phyloP scores from a whole-genome alignment of 2,113 vertebrate genomes.

The Uropsilus gracilis region DNA sequence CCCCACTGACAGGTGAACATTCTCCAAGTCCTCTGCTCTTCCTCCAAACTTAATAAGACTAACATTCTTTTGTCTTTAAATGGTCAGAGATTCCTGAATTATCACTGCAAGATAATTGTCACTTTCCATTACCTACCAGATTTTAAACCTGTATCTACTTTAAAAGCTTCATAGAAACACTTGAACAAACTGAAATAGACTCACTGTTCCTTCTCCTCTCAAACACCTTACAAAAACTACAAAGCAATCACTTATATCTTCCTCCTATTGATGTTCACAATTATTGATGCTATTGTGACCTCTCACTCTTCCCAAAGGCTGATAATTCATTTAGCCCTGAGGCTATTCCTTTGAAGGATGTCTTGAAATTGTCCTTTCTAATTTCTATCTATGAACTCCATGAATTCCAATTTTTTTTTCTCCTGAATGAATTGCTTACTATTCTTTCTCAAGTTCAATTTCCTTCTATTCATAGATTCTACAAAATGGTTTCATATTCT shows the following conservation, averaged over 20 bases:
- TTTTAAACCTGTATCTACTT: not conserved
- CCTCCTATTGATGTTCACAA: not conserved
- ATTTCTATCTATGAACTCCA: not conserved
- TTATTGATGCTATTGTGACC: not conserved
- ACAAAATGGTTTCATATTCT: not conserved
- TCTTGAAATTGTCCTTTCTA: not conserved
- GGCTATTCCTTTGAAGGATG: not conserved
- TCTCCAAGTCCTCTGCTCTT: not conserved
- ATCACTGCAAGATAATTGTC: not conserved
- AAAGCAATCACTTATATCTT: not conserved
- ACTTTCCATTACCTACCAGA: not conserved
- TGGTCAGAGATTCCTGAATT: not conserved
- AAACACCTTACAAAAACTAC: not conserved
- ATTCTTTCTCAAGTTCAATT: not conserved
- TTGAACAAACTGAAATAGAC: not conserved
- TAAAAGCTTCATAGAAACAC: not conserved
- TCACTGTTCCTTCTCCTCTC: not conserved
- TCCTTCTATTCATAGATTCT: not conserved
- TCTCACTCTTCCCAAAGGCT: not conserved
- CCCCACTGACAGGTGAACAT: not conserved
- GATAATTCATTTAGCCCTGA: not conserved
- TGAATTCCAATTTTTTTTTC: not conserved
- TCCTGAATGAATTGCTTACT: not conserved
- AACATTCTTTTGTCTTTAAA: not conserved
- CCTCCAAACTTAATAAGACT: not conserved